Conservation (phyloP, 2,797 vertebrate genomes). For the Channallabes apus region DNA sequence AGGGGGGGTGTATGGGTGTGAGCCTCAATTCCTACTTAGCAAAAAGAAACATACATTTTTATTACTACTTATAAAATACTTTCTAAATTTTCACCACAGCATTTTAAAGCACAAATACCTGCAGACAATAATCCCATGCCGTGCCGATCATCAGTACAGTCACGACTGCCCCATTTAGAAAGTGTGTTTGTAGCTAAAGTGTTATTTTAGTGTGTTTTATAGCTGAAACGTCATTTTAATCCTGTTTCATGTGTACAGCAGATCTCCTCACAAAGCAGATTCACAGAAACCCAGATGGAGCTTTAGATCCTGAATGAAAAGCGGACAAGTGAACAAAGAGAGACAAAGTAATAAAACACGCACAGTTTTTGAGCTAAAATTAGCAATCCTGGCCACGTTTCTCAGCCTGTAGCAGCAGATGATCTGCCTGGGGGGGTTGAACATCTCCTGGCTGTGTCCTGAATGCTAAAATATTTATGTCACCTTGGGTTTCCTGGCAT, state of each 20-base stretch:
- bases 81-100: no score
- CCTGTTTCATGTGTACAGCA: background rate
- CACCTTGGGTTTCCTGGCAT: background rate
- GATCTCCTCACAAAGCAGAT: background rate
- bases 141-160: background rate
- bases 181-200: background rate
- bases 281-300: background rate
- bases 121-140: no score
- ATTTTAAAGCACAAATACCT: no score
- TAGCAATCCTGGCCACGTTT: background rate
- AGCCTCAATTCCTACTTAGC: no score
- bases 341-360: background rate
- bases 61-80: no score
- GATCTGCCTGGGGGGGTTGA: background rate
- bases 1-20: no score
- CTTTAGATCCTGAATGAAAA: background rate
- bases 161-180: background rate
- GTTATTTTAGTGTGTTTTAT: background rate
- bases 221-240: background rate
- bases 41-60: no score
- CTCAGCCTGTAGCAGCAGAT: background rate
- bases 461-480: background rate
- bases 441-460: background rate
- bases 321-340: background rate
- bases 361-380: background rate